Evolutionary conservation across 2,113 vertebrate genomes (phyloP), one percentile per base, ranked within the genome.

Genomic region (Amblyopsis rosae): DNA sequence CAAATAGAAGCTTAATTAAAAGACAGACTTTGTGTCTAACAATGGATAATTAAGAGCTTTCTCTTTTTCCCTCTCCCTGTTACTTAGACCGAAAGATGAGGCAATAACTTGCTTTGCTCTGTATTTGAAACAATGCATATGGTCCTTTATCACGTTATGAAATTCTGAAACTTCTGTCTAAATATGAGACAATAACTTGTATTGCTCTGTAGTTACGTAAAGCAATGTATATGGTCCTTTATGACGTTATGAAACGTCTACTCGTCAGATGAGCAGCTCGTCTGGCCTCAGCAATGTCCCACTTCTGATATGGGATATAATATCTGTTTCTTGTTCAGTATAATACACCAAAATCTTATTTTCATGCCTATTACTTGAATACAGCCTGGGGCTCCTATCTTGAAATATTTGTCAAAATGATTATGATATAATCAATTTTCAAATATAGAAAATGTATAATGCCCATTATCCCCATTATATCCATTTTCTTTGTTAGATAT

Each of bases 261-360:
- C 26, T 26, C 26, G 26, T 71, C 70, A 68, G 71, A 73, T 69
- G 70, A 1, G 15, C 88, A 86, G 84, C 80, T 82, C 72, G 81
- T 82, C 77, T 77, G 73, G 84, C 81, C 79, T 84, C 87, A 82
- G 77, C 79, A 72, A 41, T 3, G 35, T 5, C 77, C 77, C 62
- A 57, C 75, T 72, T 80, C 75, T 69, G 64, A 87, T 79, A 67
- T 81, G 78, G 70, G 77, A 65, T 59, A 59, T 75, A 62, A 80
- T 82, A 80, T 77, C 64, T 46, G 54, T 58, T 16, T 70, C 72
- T 77, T 69, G 65, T 81, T 81, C 67, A 32, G 77, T 15, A 72
- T 56, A 26, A 62, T 66, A 61, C 73, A 80, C 61, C 62, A 72
- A 17, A 67, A 62, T 68, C n/a, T 45, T 13, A 6, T 53, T 48